Evolutionary conservation across 2,888 invertebrate species (phyloP).

Genomic region (Phengaris arion): DNA sequence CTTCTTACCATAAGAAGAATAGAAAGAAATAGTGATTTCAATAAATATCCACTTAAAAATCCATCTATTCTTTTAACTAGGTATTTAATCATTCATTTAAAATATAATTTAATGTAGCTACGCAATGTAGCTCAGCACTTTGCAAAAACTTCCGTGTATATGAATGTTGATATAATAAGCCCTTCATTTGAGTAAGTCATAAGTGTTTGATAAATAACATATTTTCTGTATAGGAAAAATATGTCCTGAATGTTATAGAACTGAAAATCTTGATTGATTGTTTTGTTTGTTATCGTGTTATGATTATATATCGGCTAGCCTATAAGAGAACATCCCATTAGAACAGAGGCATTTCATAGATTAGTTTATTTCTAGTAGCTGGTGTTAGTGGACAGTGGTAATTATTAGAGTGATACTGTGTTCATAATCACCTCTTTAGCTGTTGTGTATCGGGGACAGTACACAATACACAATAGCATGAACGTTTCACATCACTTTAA

Average conservation of each 20-base stretch:
- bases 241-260: neutral
- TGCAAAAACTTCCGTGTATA: no score
- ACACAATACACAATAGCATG: slow-evolving; percentile 24
- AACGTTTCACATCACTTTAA: slow-evolving; percentile 29
- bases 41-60: no score
- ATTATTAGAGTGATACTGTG: slow-evolving; percentile 9
- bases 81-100: no score
- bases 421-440: slow-evolving; percentile 29
- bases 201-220: no score
- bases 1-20: no score
- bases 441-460: slow-evolving; percentile 24
- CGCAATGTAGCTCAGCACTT: no score
- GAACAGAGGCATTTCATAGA: neutral
- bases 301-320: neutral
- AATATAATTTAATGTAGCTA: no score
- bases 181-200: no score
- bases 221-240: no score
- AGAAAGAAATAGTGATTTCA: no score
- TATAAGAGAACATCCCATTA: neutral
- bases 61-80: no score
- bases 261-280: neutral
- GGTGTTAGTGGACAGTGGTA: slow-evolving; percentile 20
- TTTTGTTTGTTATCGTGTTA: neutral
- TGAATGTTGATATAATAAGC: no score
- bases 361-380: neutral